Evolutionary conservation across 35 echinoderm and acorn worm species (phyloP), one percentile per base, ranked within the genome.

Genomic region (Holothuria glaberrima): DNA sequence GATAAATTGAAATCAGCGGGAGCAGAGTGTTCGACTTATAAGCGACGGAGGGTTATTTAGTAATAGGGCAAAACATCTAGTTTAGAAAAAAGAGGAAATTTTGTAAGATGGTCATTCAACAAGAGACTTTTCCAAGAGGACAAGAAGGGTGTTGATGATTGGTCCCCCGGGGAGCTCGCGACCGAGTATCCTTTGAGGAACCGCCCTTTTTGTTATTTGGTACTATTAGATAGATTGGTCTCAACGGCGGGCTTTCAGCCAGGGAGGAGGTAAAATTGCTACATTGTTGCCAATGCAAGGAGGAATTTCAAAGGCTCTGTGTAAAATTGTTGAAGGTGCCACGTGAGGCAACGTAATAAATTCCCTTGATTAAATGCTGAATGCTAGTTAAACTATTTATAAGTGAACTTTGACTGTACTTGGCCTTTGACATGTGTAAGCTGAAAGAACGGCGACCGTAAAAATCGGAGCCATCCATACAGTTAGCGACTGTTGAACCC

Each of bases 21-120:
- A 52, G 41, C 21, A 48, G 38, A 52, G 74, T 78, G 74, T 78
- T 78, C 41, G 20, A 20, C 20, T 78, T 78, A 50, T 48, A 78
- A 48, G 41, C 44, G 74, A 48, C 27, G 50, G 74, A 54, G 50
- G 50, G 50, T 12, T 54, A 54, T 54, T 54, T 54, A 54, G 50
- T 54, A 54, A 54, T 54, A 54, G 50, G 50, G 50, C 50, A 54
- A 54, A 54, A 54, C 3, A 24, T 48, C 9, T 78, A 27, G 50
- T 48, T 48, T 38, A 54, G 44, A 69, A 69, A 14, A 54, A 54
- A 1, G 41, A 50, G n/a, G 19, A 78, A 78, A 52, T 19, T 41
- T 31, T 78, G 50, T 29, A 48, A 78, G 74, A 78, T 78, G 74
- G 74, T 78, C 74, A 78, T 41, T 78, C 74, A 48, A 48, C n/a